phyloP scores from a whole-genome alignment of 2,888 invertebrate species.

The Yponomeuta plumbellus region DNA sequence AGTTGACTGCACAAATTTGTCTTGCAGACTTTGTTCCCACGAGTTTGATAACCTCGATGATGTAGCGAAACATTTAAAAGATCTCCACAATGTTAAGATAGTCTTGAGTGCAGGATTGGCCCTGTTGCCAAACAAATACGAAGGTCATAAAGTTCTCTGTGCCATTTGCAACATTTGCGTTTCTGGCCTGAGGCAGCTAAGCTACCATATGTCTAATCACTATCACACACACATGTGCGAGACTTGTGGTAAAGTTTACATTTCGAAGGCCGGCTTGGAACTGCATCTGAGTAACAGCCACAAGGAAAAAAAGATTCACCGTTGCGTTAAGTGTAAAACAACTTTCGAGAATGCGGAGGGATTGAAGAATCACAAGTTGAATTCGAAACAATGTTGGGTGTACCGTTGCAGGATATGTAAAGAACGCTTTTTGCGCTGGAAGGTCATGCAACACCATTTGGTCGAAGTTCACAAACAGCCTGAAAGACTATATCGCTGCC shows the following conservation, averaged over 20 bases:
- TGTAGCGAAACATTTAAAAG: conserved; percentile 8
- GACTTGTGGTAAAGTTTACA: conserved; percentile 13
- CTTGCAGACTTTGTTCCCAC: conserved; percentile 15
- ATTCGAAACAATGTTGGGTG: conserved; percentile 31
- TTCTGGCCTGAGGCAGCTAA: conserved; percentile 9
- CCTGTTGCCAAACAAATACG: conserved; percentile 13
- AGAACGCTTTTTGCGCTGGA: conserved; percentile 31
- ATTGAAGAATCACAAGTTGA: conserved; percentile 29
- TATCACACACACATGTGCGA: conserved; percentile 9
- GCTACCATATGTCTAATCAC: conserved; percentile 15
- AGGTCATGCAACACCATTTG: conserved; percentile 29
- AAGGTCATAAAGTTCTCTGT: conserved; percentile 9
- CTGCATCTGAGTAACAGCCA: conserved; percentile 23
- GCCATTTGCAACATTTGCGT: conserved; percentile 8
- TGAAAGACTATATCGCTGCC: conserved; percentile 27
- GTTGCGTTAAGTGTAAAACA: conserved; percentile 34
- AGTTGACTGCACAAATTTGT: conserved; percentile 19
- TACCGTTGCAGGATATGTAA: conserved; percentile 33
- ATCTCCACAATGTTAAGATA: neutral
- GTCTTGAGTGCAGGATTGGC: neutral
- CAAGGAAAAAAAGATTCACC: conserved; percentile 17
- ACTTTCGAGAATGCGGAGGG: conserved; percentile 29
- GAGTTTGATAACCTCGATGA: conserved; percentile 8
- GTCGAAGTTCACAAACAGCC: conserved; percentile 29
- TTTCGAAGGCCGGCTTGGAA: neutral